Evolutionary conservation across 2,113 vertebrate species (phyloP), one percentile per base, ranked within the genome.

Genomic region (Pelusios castaneus): DNA sequence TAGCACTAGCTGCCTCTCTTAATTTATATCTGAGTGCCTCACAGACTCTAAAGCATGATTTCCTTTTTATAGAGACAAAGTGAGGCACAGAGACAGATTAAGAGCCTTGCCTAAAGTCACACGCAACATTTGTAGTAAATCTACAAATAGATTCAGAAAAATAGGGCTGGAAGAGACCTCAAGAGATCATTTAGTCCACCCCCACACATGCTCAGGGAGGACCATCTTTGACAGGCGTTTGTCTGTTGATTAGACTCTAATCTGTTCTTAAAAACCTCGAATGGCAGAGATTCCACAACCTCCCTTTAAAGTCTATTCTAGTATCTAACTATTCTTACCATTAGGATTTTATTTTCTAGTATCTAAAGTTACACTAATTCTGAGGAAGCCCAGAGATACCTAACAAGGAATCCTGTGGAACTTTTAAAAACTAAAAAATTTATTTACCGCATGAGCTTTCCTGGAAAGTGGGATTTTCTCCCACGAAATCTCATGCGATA

Each of bases 41-140:
- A 1, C 43, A 67, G 67, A 52, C 22, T 0, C 86, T 47, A 52
- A 56, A 82, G 76, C 4, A 60, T 3, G 8, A 24, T 17, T 29
- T 60, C 24, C 7, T 51, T n/a, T 45, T 82, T 16, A 8, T 1
- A 49, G n/a, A 27, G 80, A 75, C 10, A 11, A 60, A 34, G 8
- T n/a, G 47, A 77, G 9, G 9, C 31, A 83, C 6, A 78, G 78
- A 78, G 70, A 70, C 5, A 27, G 13, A 56, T 63, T 45, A 91
- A 31, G 60, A 80, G 51, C 24, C 81, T 89, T 55, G 73, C 84
- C 34, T 27, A 38, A 58, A 87, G 31, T 45, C 11, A 38, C 10
- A 6, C 5, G 38, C 41, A 52, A 70, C 43, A 87, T 19, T 79
- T 0, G 0, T 29, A 19, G 82, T 70, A n/a, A 56, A 38, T 75